Conservation (phyloP, 2,888 invertebrate species). For the Brachyopa scutellaris region DNA sequence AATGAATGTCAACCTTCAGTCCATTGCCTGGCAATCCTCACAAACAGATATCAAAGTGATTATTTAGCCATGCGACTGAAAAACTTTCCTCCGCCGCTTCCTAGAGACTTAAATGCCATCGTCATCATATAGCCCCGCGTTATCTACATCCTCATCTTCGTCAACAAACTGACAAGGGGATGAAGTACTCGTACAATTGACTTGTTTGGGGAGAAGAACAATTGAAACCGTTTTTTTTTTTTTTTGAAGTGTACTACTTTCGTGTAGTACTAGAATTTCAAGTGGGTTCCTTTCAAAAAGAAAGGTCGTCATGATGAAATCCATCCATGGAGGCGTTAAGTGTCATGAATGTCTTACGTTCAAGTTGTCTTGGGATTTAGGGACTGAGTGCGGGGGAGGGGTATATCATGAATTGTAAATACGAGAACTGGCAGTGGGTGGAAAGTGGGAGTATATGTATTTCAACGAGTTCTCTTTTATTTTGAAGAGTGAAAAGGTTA, state of each 20-base stretch:
- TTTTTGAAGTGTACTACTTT: slow-evolving; percentile 43
- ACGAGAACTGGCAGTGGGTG: neutral
- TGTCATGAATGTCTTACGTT: slow-evolving; percentile 1
- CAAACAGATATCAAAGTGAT: slow-evolving; percentile 52
- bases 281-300: slow-evolving; percentile 6
- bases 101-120: slow-evolving; percentile 31
- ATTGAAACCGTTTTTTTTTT: too few species aligned
- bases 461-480: too few species aligned
- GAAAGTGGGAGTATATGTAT: neutral
- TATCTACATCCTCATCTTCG: slow-evolving; percentile 25
- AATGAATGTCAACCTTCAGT: slow-evolving; percentile 14
- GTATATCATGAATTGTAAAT: too few species aligned
- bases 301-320: slow-evolving; percentile 13
- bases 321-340: neutral
- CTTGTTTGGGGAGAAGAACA: slow-evolving; percentile 20
- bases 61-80: slow-evolving; percentile 14
- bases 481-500: too few species aligned
- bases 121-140: slow-evolving; percentile 3
- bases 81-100: too few species aligned
- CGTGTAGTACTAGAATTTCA: slow-evolving; percentile 38
- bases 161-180: slow-evolving; percentile 49
- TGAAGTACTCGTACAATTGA: slow-evolving; percentile 43
- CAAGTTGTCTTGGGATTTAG: slow-evolving; percentile 45
- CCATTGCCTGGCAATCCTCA: neutral
- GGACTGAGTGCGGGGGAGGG: too few species aligned